phyloP scores from a whole-genome alignment of 2,888 invertebrate genomes.

The Pegoplata infirma region DNA sequence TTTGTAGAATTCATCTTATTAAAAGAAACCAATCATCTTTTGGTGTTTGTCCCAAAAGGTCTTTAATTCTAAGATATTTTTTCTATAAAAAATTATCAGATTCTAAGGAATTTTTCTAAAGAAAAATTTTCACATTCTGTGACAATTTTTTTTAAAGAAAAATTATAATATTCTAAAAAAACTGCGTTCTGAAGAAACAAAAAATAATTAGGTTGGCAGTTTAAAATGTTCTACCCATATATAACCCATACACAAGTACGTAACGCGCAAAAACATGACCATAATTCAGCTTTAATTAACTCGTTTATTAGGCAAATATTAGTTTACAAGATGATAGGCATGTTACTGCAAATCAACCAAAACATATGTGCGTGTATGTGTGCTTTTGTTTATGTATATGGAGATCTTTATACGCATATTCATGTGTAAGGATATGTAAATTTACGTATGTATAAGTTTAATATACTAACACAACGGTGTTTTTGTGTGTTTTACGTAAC shows the following conservation, averaged over 20 bases:
- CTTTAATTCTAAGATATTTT: too few relatives aligned
- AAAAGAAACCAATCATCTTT: too few relatives aligned
- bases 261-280: conserved; percentile 64
- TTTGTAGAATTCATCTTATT: too few relatives aligned
- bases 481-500: not conserved
- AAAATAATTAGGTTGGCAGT: too few relatives aligned
- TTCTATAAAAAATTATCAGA: too few relatives aligned
- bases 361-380: conserved; percentile 40
- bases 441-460: not conserved
- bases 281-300: conserved; percentile 76
- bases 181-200: too few relatives aligned
- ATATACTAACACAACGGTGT: not conserved
- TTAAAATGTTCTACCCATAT: too few relatives aligned
- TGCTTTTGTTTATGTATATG: conserved; percentile 20
- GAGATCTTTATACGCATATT: conserved; percentile 10
- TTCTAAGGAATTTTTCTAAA: too few relatives aligned
- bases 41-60: too few relatives aligned
- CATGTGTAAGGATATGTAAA: not conserved
- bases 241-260: conserved; percentile 25
- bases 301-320: conserved; percentile 76
- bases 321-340: conserved; percentile 72
- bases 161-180: too few relatives aligned
- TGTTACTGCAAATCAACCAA: conserved; percentile 65
- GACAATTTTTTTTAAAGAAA: too few relatives aligned
- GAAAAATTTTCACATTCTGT: too few relatives aligned